These are phyloP conservation scores for Anser cygnoides DNA, from an alignment of 2,113 vertebrate genomes.

Conservation along the genomic window DNA sequence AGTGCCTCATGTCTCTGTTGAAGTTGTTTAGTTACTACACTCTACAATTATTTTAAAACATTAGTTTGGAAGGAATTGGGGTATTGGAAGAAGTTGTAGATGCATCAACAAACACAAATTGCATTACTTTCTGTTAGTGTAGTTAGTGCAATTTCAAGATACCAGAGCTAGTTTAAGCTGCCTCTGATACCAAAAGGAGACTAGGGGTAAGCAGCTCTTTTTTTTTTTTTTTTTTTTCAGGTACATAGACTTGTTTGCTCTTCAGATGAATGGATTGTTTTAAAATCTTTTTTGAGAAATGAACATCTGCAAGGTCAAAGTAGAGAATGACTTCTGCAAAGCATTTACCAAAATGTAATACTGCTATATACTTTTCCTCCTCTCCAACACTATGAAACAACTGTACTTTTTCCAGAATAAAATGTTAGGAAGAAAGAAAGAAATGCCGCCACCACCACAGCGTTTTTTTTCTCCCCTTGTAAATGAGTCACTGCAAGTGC, in stretches of 20 bases:
- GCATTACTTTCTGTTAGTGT: background rate
- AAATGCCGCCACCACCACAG: background rate
- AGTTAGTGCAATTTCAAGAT: background rate
- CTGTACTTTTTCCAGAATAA: background rate
- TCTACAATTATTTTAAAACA: background rate
- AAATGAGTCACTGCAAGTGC: background rate
- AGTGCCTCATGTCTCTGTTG: background rate
- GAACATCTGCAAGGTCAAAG: background rate
- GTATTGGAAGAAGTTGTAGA: background rate
- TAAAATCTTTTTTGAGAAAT: background rate
- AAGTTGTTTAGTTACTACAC: background rate
- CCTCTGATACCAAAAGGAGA: background rate
- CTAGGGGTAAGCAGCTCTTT: background rate
- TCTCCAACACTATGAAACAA: background rate
- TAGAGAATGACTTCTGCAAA: background rate
- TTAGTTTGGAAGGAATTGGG: background rate
- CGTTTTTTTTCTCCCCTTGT: background rate
- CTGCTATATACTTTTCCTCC: background rate
- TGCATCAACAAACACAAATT: background rate
- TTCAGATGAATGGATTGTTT: background rate
- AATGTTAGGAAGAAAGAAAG: background rate
- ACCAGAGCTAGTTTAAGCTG: background rate
- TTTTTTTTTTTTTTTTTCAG: background rate
- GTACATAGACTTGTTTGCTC: background rate
- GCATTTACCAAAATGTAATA: background rate